phyloP scores from a whole-genome alignment of 2,797 vertebrate species.

The Sebastes hubbsi region DNA sequence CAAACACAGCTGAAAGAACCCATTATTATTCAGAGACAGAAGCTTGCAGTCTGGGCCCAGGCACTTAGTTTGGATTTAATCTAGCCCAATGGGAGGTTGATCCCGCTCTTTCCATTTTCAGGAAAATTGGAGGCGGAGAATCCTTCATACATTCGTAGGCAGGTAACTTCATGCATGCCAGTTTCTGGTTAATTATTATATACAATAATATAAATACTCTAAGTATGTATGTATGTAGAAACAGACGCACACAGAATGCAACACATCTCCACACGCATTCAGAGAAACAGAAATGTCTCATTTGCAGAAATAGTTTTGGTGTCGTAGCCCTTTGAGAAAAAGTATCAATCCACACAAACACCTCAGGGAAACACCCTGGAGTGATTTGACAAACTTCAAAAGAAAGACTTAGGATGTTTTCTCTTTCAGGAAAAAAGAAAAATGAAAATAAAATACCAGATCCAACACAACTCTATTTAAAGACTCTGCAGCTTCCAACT shows the following conservation, averaged over 20 bases:
- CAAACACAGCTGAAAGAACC: conserved; percentile 73
- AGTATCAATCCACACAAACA: conserved; percentile 62
- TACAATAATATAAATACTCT: neutral
- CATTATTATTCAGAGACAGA: conserved; percentile 71
- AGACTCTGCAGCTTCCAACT: conserved; percentile 65
- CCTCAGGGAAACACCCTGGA: conserved; percentile 61
- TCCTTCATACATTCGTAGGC: conserved; percentile 32
- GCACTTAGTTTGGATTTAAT: conserved; percentile 69
- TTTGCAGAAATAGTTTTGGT: conserved; percentile 41
- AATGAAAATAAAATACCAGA: conserved; percentile 60
- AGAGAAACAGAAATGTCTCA: conserved; percentile 15
- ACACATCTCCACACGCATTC: conserved; percentile 4
- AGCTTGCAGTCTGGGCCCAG: conserved; percentile 52
- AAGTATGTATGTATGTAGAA: neutral
- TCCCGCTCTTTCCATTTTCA: conserved; percentile 55
- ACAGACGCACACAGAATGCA: neutral
- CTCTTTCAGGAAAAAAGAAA: conserved; percentile 32
- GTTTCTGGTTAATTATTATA: neutral
- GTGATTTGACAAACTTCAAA: conserved; percentile 79
- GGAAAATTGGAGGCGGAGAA: conserved; percentile 31
- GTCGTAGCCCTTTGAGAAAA: conserved; percentile 56
- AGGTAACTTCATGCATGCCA: conserved; percentile 22
- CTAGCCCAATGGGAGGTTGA: conserved; percentile 63
- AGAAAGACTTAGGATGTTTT: conserved; percentile 66
- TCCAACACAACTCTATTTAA: conserved; percentile 76